Base-by-base conservation (phyloP, 2,113 vertebrate species). In the Machaerirhynchus nigripectus region DNA sequence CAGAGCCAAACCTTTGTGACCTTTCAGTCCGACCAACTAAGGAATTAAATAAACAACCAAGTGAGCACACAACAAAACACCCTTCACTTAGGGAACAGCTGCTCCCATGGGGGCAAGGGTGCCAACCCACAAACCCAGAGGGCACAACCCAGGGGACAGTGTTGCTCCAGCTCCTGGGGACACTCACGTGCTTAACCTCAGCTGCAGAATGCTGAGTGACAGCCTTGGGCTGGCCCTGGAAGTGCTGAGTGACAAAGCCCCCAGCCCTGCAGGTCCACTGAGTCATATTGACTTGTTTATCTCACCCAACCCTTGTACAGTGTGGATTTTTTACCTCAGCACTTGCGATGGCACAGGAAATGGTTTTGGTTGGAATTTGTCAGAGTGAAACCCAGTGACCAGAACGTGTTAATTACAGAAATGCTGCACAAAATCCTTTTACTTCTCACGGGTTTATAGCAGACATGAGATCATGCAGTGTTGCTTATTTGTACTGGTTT, bases 261-360 rank as follows among this genome's bases (percentile, higher is more conserved):
- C 23, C 47, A 47, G 7, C 18, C 80, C 92, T 57, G 70, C 74
- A 75, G 87, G 26, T 63, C 69, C 24, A 46, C 4, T 95, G 95
- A 94, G 85, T 97, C 97, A 98, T 76, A 97, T 56, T 97, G 96
- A 97, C 96, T 98, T 89, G 65, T 37, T 11, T 47, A 53, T 64
- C 28, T 61, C 14, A 22, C 12, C 89, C 79, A 75, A 76, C 11
- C 46, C 83, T 84, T 96, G 84, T 75, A 96, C 46, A 96, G 44
- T 9, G 81, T 1, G 9, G 24, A 65, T 89, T 96, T 95, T 84
- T 47, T 94, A 96, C 76, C 78, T 97, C 93, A 92, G 91, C 49
- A 68, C 31, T 60, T 80, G 55, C 40, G 82, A 42, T 50, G 22
- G 11, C 52, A 67, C 16, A 91, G 84, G 89, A 95, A 84, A 68